phyloP scores from a whole-genome alignment of 2,797 vertebrate genomes.

The Allobates femoralis region DNA sequence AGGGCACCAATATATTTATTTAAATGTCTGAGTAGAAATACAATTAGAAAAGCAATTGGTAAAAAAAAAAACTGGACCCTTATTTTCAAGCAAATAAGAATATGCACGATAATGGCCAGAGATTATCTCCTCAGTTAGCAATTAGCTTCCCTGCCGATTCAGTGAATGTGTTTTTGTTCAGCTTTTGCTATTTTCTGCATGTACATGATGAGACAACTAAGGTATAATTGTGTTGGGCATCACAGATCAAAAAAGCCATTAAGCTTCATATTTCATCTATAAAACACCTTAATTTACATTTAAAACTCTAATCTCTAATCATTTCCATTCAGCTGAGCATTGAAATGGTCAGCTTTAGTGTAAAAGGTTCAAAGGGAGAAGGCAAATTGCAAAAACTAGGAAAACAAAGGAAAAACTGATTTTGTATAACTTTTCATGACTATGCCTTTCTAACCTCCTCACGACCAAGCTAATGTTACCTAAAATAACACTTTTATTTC shows the following conservation, averaged over 20 bases:
- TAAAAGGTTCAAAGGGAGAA: conserved; percentile 17
- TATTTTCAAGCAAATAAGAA: conserved; percentile 50
- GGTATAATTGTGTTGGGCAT: conserved; percentile 58
- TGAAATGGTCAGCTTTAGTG: conserved; percentile 46
- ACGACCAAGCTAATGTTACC: neutral
- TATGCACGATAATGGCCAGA: conserved; percentile 37
- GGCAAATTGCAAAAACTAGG: neutral
- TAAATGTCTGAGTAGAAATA: conserved; percentile 18
- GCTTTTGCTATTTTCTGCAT: conserved; percentile 56
- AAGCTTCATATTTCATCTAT: conserved; percentile 55
- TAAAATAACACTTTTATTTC: neutral
- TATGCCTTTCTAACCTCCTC: neutral
- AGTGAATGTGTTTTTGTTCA: conserved; percentile 58
- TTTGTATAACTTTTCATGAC: neutral
- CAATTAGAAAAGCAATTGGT: conserved; percentile 29
- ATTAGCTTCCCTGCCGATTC: conserved; percentile 57
- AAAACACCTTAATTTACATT: conserved; percentile 55
- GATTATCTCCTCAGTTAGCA: conserved; percentile 52
- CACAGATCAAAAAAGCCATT: conserved; percentile 59
- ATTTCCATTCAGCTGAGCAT: conserved; percentile 32
- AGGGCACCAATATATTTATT: conserved; percentile 31
- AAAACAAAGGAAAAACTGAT: neutral
- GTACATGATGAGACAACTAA: conserved; percentile 55
- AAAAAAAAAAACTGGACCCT: conserved; percentile 21
- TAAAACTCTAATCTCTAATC: conserved; percentile 56